Base-by-base conservation (phyloP, 1,140 invertebrate genomes). In the Tetramorium parvispinum region DNA sequence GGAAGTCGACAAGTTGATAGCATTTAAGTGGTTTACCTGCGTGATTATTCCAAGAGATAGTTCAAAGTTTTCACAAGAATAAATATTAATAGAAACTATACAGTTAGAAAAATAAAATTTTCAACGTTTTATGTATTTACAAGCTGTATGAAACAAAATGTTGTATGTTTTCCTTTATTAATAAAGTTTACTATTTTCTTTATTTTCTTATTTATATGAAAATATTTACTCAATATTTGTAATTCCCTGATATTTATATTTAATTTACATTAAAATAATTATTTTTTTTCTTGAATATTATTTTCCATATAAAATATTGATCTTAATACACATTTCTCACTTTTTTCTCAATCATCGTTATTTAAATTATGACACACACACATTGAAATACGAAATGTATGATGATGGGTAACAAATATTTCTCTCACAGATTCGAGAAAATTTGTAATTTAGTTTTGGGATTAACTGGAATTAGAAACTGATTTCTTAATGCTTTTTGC, bases 1-100 rank as follows among this genome's bases (percentile, higher is more conserved):
- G 32, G 18, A 68, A 70, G 63, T 81, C n/a, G 61, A 81, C 61
- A 81, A 55, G 63, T 55, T 70, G 78, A 81, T 55, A 55, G 16
- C 43, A 43, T 43, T 68, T 81, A 81, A 81, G 49, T 59, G 13
- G 59, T 49, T 65, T 51, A 46, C 4, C 40, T 13, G 24, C n/a
- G 5, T 68, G 40, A 46, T 68, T 46, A 68, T 24, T n/a, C 16
- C 21, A 43, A 40, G 32, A 81, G 1, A 68, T n/a, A 68, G 13
- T 70, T 55, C 2, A 43, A 11, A 59, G 8, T 32, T 55, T 8
- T 43, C 10, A 1, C 5, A 13, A 51, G 2, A 49, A 63, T 63
- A 63, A 78, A 66, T 32, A 78, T 13, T 27, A 51, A 24, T 10
- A n/a, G 53, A 43, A 21, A 32, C 10, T 66, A 32, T 32, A 66